These are phyloP conservation scores for Mycalesis mineus DNA, from an alignment of 2,888 invertebrate species.

Conservation along the genomic window DNA sequence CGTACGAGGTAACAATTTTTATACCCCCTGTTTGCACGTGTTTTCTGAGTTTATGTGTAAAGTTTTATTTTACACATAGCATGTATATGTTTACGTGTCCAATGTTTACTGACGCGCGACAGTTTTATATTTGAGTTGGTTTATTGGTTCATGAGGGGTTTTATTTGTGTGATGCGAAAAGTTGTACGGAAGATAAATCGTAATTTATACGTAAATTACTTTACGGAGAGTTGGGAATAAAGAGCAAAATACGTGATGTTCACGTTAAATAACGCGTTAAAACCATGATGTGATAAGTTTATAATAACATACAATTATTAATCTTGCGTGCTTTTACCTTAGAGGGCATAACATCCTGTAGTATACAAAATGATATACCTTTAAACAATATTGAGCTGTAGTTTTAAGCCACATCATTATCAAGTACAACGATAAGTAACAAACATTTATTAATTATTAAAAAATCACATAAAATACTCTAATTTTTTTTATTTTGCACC, in stretches of 20 bases:
- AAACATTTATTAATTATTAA: too few species aligned
- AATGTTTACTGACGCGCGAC: conserved; percentile 9
- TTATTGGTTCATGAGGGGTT: not conserved
- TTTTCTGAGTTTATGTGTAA: conserved; percentile 13
- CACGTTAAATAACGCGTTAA: not conserved
- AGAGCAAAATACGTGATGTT: too few species aligned
- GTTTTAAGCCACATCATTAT: too few species aligned
- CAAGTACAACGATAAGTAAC: too few species aligned
- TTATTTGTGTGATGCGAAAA: not conserved
- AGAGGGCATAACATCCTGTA: too few species aligned
- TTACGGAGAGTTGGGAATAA: not conserved
- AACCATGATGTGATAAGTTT: too few species aligned
- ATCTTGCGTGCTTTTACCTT: too few species aligned
- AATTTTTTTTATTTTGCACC: too few species aligned
- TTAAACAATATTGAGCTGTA: too few species aligned
- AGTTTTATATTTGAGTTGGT: conserved; percentile 2
- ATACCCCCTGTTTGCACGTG: conserved; percentile 21
- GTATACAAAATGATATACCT: too few species aligned
- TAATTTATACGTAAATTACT: not conserved
- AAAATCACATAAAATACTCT: too few species aligned
- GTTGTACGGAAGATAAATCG: not conserved
- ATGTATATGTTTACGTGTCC: conserved; percentile 2
- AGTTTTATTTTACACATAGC: conserved; percentile 19
- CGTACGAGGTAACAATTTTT: conserved; percentile 34
- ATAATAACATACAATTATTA: too few species aligned